phyloP scores from a whole-genome alignment of 1,140 invertebrate genomes.

The Ceratitis capitata region DNA sequence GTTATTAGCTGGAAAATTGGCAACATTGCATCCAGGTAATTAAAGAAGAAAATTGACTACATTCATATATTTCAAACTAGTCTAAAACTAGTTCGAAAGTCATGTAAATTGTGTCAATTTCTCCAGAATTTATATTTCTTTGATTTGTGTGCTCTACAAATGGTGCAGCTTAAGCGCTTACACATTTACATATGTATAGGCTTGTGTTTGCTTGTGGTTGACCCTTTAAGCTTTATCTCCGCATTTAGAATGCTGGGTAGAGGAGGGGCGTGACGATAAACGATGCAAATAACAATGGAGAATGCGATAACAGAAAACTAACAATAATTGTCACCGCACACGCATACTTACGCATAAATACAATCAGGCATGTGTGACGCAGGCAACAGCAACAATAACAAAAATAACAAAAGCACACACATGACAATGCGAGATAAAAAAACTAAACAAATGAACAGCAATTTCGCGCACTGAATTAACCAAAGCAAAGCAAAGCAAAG shows the following conservation, averaged over 20 bases:
- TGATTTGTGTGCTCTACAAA: no score
- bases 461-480: slow-evolving; percentile 33
- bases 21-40: no score
- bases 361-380: neutral
- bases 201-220: neutral
- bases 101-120: no score
- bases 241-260: neutral
- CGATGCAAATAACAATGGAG: neutral
- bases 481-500: neutral
- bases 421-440: neutral
- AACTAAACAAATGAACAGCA: slow-evolving; percentile 12
- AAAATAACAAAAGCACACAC: no score
- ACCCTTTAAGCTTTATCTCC: neutral
- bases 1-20: no score
- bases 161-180: neutral
- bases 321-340: neutral
- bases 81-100: neutral
- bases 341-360: neutral
- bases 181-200: neutral
- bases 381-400: neutral
- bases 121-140: no score
- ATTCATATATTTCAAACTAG: no score
- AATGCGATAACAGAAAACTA: neutral
- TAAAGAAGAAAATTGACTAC: no score
- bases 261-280: neutral